A percentile compares a stretch with the other conserved stretches of the same genome.
Evolutionary conservation across 1,140 invertebrate genomes (phyloP).

Genomic region (Leucophenga varia): DNA sequence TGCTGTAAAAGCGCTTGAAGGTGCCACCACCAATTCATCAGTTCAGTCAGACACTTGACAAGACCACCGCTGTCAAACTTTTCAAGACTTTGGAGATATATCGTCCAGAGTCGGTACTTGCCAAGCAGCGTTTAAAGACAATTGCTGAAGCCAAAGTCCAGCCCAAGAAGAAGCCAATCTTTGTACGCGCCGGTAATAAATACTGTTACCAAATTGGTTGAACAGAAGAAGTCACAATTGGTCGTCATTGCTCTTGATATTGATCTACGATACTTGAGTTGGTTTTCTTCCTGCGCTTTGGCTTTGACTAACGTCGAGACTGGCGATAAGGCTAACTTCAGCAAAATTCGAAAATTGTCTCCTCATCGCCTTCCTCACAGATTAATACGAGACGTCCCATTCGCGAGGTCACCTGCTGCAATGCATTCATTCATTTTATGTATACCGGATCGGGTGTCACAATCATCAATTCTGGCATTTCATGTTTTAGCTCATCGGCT

Average conservation of each 20-base stretch:
- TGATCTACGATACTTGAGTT: conserved; percentile 91
- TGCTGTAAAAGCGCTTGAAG: conserved; percentile 94
- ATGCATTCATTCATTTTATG: conserved; percentile 93
- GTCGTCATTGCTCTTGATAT: conserved; percentile 99
- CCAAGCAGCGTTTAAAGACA: conserved; percentile 82
- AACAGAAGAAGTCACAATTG: conserved; percentile 97
- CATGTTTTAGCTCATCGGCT: conserved; percentile 97
- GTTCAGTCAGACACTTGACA: conserved; percentile 90
- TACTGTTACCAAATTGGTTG: conserved; percentile 91
- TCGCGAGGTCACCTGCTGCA: conserved; percentile 90
- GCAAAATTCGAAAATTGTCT: conserved; percentile 90
- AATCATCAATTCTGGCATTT: conserved; percentile 98
- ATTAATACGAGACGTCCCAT: conserved; percentile 93
- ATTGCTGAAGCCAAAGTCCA: conserved; percentile 86
- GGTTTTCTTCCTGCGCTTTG: conserved; percentile 88
- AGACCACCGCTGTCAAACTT: conserved; percentile 90
- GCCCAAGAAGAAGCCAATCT: conserved; percentile 87
- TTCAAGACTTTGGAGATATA: conserved; percentile 98
- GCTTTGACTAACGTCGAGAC: conserved; percentile 85
- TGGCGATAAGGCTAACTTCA: conserved; percentile 80
- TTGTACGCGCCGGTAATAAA: conserved; percentile 89
- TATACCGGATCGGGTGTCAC: conserved; percentile 94
- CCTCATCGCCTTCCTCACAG: conserved; percentile 87
- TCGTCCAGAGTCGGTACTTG: conserved; percentile 86
- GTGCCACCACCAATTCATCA: conserved; percentile 99